Conservation (phyloP, 2,888 invertebrate species). For the Heterodera filipjevi region DNA sequence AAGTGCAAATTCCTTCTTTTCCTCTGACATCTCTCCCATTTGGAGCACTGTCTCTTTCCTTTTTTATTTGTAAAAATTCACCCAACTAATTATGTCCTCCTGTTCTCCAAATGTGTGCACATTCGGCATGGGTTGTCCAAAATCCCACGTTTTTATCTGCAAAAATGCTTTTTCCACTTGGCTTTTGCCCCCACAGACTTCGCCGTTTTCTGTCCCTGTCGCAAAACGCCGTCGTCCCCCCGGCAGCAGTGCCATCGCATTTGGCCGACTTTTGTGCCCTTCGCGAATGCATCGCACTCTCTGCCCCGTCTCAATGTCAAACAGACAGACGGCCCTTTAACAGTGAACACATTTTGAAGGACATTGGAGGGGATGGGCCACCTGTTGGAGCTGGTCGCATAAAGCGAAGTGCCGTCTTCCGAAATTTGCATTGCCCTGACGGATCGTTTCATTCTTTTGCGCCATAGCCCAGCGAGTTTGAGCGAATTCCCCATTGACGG, state of each 20-base stretch:
- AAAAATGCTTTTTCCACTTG: background rate
- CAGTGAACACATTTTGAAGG: constrained; percentile 9
- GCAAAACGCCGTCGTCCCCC: constrained; percentile 48
- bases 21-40: no score
- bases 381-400: constrained; percentile 26
- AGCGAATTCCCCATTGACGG: background rate
- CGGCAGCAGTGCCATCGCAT: constrained; percentile 46
- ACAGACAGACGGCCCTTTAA: constrained; percentile 49
- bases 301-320: constrained; percentile 52
- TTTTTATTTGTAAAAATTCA: no score
- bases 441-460: constrained; percentile 29
- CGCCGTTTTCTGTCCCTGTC: constrained; percentile 53
- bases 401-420: constrained; percentile 29
- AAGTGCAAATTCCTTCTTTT: no score
- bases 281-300: constrained; percentile 42
- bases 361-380: background rate
- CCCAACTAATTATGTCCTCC: constrained; percentile 43
- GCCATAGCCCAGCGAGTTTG: constrained; percentile 14
- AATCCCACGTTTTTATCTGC: constrained; percentile 55
- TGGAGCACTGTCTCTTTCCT: no score
- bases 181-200: constrained; percentile 36
- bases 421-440: constrained; percentile 36
- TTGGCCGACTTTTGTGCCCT: constrained; percentile 44
- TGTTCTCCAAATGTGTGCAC: constrained; percentile 51
- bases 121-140: constrained; percentile 41